Evolutionary conservation across 2,797 vertebrate species (phyloP).

Genomic region (Hypotaenidia philippensis): DNA sequence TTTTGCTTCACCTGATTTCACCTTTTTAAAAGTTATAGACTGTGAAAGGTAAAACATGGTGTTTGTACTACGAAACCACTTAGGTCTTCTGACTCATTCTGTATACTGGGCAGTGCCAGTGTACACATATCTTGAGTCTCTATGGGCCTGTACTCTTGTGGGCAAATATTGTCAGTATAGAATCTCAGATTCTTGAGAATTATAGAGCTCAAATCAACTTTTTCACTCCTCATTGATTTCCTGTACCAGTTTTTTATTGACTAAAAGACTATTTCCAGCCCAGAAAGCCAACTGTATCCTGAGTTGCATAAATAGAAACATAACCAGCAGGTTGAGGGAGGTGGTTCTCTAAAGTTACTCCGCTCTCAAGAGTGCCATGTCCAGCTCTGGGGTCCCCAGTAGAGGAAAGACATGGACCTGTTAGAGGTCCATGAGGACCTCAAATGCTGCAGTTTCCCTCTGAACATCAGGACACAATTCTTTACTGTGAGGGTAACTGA

Average conservation of each 20-base stretch:
- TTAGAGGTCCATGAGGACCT: neutral
- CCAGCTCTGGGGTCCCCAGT: neutral
- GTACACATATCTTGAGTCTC: neutral
- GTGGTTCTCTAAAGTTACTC: neutral
- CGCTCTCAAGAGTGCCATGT: rapidly evolving
- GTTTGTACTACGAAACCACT: neutral
- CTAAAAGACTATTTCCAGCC: neutral
- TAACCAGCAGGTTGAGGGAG: neutral
- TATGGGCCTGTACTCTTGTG: neutral
- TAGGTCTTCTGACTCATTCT: neutral
- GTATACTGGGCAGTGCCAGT: neutral
- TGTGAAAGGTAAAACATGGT: neutral
- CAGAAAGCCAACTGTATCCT: neutral
- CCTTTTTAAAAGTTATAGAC: neutral
- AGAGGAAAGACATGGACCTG: neutral
- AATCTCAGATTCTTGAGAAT: neutral
- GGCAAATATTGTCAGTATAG: neutral
- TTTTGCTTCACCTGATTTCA: neutral
- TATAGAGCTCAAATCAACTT: neutral
- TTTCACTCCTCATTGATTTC: neutral
- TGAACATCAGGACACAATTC: neutral
- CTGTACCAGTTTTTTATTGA: neutral
- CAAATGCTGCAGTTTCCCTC: neutral
- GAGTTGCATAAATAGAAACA: neutral
- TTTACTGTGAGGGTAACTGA: neutral